Evolutionary conservation across 92 coral and sea anemone genomes (phyloP), one percentile per base, ranked within the genome.

Genomic region (Pocillopora grandis): DNA sequence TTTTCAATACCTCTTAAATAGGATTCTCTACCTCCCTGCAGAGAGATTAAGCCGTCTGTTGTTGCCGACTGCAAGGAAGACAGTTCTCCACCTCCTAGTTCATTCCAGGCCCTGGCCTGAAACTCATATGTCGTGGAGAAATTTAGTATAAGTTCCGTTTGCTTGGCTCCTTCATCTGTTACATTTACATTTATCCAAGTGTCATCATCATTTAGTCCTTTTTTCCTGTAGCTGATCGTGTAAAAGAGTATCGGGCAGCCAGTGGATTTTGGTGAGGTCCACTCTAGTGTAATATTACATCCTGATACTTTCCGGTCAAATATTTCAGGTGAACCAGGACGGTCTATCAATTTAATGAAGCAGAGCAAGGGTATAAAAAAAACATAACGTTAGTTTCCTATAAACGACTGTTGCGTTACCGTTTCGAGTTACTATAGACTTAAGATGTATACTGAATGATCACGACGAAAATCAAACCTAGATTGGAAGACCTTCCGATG

Each of bases 61-160:
- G 58, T 62, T 77, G 81, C 69, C 71, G 69, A 77, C 2, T 36
- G 69, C 14, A 18, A 33, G 1, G 71, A 9, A 63, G 71, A 55
- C 62, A 35, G 15, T 1, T 2, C 17, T 12, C 81, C 36, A 19
- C 70, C 42, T 16, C 81, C 81, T 35, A 62, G 31, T 1, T 56
- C 81, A 59, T 77, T 77, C 81, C 81, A 77, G 60, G 81, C 81
- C 9, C 64, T 36, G 6, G 62, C 81, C 59, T 17, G n/a, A 77
- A 77, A 77, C 68, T 62, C 58, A 64, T 77, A 77, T 0, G n/a
- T 11, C 1, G 71, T 62, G 27, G 81, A 7, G 48, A 72, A 77
- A 58, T 77, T 77, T 5, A 77, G 66, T 9, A 62, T 36, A 5
- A 77, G 17, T 17, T 35, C 31, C 21, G 37, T 36, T 66, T 77